Evolutionary conservation across 2,113 vertebrate species (phyloP).

Genomic region (Perca fluviatilis): DNA sequence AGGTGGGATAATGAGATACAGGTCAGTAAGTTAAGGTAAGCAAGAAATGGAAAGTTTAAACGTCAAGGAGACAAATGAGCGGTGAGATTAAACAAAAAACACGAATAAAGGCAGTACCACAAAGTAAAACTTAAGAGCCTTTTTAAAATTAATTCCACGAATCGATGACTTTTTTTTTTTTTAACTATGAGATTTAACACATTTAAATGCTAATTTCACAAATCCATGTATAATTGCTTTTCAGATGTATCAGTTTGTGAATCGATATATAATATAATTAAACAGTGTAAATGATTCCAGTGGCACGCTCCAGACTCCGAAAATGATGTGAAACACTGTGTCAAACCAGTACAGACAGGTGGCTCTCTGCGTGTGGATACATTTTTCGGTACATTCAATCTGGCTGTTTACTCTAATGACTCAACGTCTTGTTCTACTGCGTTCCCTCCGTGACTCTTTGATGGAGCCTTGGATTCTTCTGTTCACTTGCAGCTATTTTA

Average conservation of each 20-base stretch:
- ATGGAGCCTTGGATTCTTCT: slow-evolving; percentile 36
- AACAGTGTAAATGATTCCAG: background rate
- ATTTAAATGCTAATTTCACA: background rate
- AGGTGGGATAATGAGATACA: background rate
- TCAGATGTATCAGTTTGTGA: background rate
- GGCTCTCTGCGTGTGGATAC: slow-evolving; percentile 29
- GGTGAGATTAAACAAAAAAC: background rate
- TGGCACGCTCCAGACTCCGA: too few relatives aligned
- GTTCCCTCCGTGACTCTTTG: slow-evolving; percentile 34
- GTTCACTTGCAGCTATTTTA: slow-evolving; percentile 44
- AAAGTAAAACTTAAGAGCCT: background rate
- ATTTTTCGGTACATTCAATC: slow-evolving; percentile 32
- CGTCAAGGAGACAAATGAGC: background rate
- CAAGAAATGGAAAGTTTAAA: background rate
- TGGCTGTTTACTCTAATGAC: slow-evolving; percentile 25
- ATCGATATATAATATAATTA: background rate
- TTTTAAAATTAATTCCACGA: background rate
- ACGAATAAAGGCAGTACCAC: background rate
- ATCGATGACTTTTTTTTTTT: background rate
- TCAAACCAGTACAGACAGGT: background rate
- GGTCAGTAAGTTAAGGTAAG: background rate
- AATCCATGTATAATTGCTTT: background rate
- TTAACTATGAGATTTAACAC: background rate
- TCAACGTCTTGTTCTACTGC: slow-evolving; percentile 38
- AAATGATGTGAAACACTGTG: background rate